Percentiles rank a stretch among this genome's conserved stretches.
phyloP scores from a whole-genome alignment of 2,113 vertebrate genomes.

The Dasyornis broadbenti region DNA sequence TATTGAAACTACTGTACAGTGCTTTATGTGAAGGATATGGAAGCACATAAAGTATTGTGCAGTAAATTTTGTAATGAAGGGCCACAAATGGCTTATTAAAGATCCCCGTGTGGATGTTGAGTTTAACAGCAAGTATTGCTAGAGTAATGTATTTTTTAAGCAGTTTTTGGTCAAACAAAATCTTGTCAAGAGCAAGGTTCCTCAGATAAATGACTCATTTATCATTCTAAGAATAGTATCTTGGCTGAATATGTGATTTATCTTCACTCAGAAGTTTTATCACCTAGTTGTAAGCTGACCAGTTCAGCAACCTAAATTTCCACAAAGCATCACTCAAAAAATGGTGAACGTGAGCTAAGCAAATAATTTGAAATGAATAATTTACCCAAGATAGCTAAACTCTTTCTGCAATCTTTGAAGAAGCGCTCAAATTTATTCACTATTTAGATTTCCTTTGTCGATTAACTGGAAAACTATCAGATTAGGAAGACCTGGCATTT shows the following conservation, averaged over 20 bases:
- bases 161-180: slow-evolving; percentile 53
- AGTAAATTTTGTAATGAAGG: slow-evolving; percentile 62
- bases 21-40: slow-evolving; percentile 54
- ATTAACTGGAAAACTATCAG: not conserved
- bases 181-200: slow-evolving; percentile 25
- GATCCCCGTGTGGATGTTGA: slow-evolving; percentile 18
- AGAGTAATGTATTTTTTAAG: slow-evolving; percentile 28
- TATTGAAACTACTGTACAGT: slow-evolving; percentile 52
- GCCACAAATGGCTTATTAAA: slow-evolving; percentile 54
- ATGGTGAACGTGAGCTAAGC: not conserved
- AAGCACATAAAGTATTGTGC: slow-evolving; percentile 53
- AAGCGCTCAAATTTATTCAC: not conserved
- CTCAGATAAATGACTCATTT: slow-evolving; percentile 3
- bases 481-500: not conserved
- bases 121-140: slow-evolving; percentile 47
- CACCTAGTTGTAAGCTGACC: not conserved
- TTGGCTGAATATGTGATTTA: not conserved
- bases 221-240: slow-evolving; percentile 2
- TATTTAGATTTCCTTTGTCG: not conserved
- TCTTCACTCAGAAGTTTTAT: not conserved
- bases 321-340: not conserved
- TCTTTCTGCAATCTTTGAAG: not conserved
- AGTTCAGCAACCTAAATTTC: not conserved
- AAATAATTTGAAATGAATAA: not conserved
- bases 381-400: not conserved